Conservation (phyloP, 2,797 vertebrate species). For the Oryzias sinensis region DNA sequence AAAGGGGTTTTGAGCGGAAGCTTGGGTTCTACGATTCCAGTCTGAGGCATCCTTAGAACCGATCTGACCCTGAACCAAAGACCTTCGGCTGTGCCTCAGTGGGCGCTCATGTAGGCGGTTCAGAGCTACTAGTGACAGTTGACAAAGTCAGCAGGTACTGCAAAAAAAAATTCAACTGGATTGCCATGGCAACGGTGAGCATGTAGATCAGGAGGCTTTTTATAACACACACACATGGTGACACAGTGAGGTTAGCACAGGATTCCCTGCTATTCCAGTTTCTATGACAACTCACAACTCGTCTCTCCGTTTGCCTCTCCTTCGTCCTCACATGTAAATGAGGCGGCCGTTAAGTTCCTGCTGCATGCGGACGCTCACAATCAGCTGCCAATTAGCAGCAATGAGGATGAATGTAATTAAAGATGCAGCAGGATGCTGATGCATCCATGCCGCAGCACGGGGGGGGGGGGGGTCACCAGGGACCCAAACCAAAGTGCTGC, state of each 20-base stretch:
- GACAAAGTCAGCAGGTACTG: conserved; percentile 45
- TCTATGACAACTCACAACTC: conserved; percentile 67
- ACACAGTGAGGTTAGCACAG: conserved; percentile 68
- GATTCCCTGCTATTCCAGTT: conserved; percentile 75
- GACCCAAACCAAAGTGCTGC: too few species aligned
- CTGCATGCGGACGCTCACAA: conserved; percentile 18
- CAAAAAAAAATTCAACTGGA: conserved; percentile 44
- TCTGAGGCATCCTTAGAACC: neutral
- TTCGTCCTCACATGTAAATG: conserved; percentile 33
- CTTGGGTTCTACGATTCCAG: neutral
- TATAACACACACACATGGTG: conserved; percentile 43
- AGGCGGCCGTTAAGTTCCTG: conserved; percentile 43
- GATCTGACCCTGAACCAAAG: too few species aligned
- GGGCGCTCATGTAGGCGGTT: neutral
- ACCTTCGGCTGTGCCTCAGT: too few species aligned
- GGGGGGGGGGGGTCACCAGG: too few species aligned
- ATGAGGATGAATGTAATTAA: conserved; percentile 40
- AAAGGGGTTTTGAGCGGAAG: too few species aligned
- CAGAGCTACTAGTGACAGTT: neutral
- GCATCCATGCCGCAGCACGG: too few species aligned
- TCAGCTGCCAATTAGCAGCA: conserved; percentile 23
- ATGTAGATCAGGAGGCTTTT: conserved; percentile 62
- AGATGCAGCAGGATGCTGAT: neutral
- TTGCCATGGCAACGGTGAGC: conserved; percentile 66
- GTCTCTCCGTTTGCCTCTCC: conserved; percentile 22